Evolutionary conservation across 1,140 invertebrate genomes (phyloP).

Genomic region (Cydia strobilella): DNA sequence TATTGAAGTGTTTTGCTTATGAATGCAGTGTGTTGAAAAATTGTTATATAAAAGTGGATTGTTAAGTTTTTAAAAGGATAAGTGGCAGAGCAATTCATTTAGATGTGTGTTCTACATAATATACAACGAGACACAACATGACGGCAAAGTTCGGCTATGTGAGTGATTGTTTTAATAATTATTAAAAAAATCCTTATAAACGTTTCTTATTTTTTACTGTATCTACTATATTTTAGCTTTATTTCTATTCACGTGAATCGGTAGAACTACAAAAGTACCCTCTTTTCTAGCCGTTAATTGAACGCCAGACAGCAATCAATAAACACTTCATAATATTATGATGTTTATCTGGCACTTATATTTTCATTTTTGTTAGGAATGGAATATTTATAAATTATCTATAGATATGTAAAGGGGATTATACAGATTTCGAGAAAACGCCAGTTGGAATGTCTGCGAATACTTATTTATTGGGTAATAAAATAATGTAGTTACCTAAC

Average conservation of each 20-base stretch:
- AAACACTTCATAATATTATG: conserved; percentile 10
- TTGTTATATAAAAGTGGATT: conserved; percentile 78
- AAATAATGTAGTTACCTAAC: not conserved
- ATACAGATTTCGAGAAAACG: conserved; percentile 10
- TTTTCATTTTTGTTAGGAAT: conserved; percentile 43
- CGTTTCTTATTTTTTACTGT: not conserved
- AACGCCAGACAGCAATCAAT: not conserved
- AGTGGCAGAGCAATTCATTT: conserved; percentile 73
- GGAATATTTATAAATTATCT: conserved; percentile 41
- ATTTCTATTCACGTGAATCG: no score
- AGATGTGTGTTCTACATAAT: conserved; percentile 78
- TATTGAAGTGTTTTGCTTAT: conserved; percentile 71
- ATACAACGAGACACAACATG: conserved; percentile 80
- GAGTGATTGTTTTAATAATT: conserved; percentile 45
- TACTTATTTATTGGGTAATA: not conserved
- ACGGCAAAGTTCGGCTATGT: conserved; percentile 81
- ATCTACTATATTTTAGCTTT: no score
- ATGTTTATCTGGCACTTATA: conserved; percentile 22
- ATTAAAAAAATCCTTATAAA: no score
- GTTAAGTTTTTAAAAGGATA: conserved; percentile 74
- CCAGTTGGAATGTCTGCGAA: not conserved
- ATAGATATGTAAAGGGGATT: not conserved
- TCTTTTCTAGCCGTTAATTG: conserved; percentile 7
- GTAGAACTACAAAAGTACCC: not conserved
- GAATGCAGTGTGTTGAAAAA: conserved; percentile 71